phyloP scores from a whole-genome alignment of 2,797 vertebrate genomes.

The Euthynnus affinis region DNA sequence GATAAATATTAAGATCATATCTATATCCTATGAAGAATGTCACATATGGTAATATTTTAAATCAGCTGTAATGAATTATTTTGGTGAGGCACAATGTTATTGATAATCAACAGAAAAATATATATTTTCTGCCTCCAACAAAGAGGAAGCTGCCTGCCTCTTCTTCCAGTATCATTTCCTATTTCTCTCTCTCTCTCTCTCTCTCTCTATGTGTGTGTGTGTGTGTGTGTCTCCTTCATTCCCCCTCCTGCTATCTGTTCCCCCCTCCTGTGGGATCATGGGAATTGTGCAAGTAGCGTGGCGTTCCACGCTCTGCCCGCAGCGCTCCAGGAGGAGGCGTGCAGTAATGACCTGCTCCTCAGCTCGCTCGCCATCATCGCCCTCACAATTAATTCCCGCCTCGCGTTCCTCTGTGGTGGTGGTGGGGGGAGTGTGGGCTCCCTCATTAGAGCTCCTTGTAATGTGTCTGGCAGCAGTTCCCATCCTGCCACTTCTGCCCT shows the following conservation, averaged over 20 bases:
- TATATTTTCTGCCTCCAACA: constrained; percentile 54
- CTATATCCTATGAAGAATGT: not conserved
- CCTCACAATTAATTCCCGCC: constrained; percentile 87
- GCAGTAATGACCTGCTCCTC: constrained; percentile 88
- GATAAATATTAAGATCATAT: not conserved
- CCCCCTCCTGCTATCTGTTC: constrained; percentile 61
- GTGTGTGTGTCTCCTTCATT: constrained; percentile 58
- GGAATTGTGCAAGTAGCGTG: constrained; percentile 85
- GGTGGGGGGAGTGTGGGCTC: constrained; percentile 67
- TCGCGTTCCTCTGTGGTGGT: constrained; percentile 77
- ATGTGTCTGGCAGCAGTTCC: constrained; percentile 85
- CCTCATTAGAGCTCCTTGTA: constrained; percentile 86
- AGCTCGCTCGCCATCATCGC: constrained; percentile 85
- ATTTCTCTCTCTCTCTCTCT: constrained; percentile 32
- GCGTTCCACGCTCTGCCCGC: constrained; percentile 84
- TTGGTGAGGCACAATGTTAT: constrained; percentile 1
- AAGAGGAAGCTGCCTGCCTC: constrained; percentile 63
- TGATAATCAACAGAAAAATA: constrained; percentile 27
- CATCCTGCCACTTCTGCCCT: constrained; percentile 84
- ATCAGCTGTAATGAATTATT: not conserved
- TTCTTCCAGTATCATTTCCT: constrained; percentile 50
- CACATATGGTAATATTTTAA: constrained; percentile 14
- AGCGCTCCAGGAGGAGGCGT: constrained; percentile 85
- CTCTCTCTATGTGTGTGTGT: no score
- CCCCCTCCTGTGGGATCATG: constrained; percentile 81